Base-by-base conservation (phyloP, 2,113 vertebrate genomes). In the Platanista minor region DNA sequence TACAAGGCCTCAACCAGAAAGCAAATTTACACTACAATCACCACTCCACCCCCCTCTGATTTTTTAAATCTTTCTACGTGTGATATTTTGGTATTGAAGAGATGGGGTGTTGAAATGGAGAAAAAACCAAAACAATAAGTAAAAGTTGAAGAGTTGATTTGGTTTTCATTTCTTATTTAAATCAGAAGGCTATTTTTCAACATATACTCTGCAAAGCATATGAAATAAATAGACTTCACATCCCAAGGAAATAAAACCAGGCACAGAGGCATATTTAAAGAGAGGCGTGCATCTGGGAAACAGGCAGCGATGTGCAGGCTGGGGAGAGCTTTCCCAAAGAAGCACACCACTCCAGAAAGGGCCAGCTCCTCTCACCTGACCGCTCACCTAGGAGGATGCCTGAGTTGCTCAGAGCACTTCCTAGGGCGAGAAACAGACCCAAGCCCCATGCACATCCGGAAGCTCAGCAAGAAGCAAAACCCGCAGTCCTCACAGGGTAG, bases 1-100 rank as follows among this genome's bases (percentile, higher is more conserved):
- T 88, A 61, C 96, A 97, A 98, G 98, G 98, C 98, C 98, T 96
- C 92, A 96, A 87, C 97, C 96, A 90, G 81, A 95, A 98, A 96
- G 92, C 36, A 88, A 81, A 98, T 98, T 98, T 96, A 97, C 96
- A 54, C 69, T 31, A 87, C 43, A 94, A 41, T 27, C 27, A 6
- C 57, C 46, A 52, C 64, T 57, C 72, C 57, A 3, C 33, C 81
- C 64, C 57, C 82, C 4, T 39, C 72, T 41, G 90, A 97, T 94
- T 62, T 57, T 1, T 77, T 33, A 74, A 96, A 83, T 74, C 46
- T 87, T 78, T 93, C 57, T 59, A 8, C 36, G 39, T 54, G 7
- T 36, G 74, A 64, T 93, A 54, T 81, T 91, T 86, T 41, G 66
- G 75, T 57, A 66, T 49, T 52, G 52, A 67, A 57, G 90, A 97